These are phyloP conservation scores for Morpho helenor DNA, from an alignment of 2,888 invertebrate species.

Conservation along the genomic window DNA sequence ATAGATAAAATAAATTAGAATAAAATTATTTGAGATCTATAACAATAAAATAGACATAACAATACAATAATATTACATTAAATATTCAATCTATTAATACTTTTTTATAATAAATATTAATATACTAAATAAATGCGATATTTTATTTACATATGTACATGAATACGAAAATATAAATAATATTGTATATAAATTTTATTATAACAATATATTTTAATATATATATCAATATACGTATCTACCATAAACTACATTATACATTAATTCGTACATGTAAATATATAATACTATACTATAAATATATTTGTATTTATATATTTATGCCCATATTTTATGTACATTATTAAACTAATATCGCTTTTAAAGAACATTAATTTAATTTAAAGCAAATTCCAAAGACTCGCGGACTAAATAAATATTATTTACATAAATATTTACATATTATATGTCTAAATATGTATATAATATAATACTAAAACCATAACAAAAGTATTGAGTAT, in stretches of 20 bases:
- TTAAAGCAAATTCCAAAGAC: constrained; percentile 74
- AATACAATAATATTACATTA: constrained; percentile 18
- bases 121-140: constrained; percentile 52
- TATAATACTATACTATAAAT: constrained; percentile 4
- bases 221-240: constrained; percentile 26
- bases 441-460: constrained; percentile 37
- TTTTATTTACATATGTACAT: constrained; percentile 37
- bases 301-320: constrained; percentile 24
- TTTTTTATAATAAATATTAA: constrained; percentile 29
- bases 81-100: constrained; percentile 31
- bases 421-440: constrained; percentile 30
- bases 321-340: constrained; percentile 29
- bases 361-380: constrained; percentile 16
- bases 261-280: constrained; percentile 11
- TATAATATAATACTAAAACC: constrained; percentile 11
- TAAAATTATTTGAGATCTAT: constrained; percentile 45
- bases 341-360: constrained; percentile 19
- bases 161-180: constrained; percentile 21
- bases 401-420: constrained; percentile 36
- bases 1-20: constrained; percentile 2
- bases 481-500: constrained; percentile 40
- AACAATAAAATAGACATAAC: constrained; percentile 36
- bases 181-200: constrained; percentile 21
- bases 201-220: constrained; percentile 24
- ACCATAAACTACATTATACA: constrained; percentile 29